phyloP scores from a whole-genome alignment of 1,140 invertebrate genomes.

The Stegodyphus dumicola region DNA sequence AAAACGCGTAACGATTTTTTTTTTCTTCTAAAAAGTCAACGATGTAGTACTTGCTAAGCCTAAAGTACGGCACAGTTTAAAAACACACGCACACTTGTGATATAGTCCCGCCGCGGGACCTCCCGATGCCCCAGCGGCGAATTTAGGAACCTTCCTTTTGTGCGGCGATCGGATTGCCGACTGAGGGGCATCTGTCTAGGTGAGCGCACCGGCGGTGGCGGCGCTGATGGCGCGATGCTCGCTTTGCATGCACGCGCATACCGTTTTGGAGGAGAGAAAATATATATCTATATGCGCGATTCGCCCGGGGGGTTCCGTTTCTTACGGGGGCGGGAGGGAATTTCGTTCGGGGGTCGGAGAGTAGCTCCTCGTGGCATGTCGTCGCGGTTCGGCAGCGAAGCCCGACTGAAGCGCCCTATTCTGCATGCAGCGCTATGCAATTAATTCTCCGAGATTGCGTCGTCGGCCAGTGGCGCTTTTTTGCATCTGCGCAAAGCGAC shows the following conservation, averaged over 20 bases:
- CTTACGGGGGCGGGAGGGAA: not conserved
- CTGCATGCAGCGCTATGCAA: constrained; percentile 48
- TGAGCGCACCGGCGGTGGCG: not conserved
- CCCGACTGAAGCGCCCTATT: constrained; percentile 24
- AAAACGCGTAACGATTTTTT: constrained; percentile 20
- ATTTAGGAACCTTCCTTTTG: constrained; percentile 37
- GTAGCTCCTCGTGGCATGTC: not conserved
- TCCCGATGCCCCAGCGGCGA: constrained; percentile 7
- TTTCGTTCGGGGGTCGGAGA: constrained; percentile 4
- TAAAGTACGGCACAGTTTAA: constrained; percentile 43
- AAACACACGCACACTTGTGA: constrained; percentile 15
- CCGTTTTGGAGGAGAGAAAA: not conserved
- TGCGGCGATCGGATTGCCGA: constrained; percentile 25
- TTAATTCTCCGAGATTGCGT: constrained; percentile 54
- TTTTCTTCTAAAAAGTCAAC: constrained; percentile 7
- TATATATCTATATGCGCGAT: constrained; percentile 1
- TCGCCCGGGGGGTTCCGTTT: not conserved
- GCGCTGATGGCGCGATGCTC: constrained; percentile 29
- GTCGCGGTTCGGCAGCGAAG: constrained; percentile 3
- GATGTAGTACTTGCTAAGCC: constrained; percentile 30
- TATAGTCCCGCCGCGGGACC: constrained; percentile 11
- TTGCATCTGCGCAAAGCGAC: constrained; percentile 55
- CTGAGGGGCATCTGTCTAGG: constrained; percentile 2
- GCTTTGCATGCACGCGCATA: constrained; percentile 42
- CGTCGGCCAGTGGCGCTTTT: constrained; percentile 38